A percentile compares a stretch with the other conserved stretches of the same genome.
phyloP scores from a whole-genome alignment of 2,113 vertebrate species.

The Dunckerocampus dactyliophorus region DNA sequence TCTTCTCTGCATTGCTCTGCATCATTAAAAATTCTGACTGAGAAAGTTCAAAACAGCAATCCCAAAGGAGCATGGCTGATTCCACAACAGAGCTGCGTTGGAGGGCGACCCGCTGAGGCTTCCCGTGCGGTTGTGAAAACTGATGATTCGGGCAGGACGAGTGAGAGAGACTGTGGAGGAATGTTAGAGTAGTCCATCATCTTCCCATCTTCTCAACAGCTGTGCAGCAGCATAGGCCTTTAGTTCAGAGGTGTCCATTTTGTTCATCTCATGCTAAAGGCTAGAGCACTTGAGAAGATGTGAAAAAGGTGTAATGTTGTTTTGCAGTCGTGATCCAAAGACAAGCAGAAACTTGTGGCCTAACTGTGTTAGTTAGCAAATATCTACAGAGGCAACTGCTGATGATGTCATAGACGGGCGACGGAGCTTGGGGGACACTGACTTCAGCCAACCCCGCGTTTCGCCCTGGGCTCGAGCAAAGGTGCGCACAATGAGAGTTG shows the following conservation, averaged over 20 bases:
- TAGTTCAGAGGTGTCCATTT: too few relatives aligned
- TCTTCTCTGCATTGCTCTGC: constrained; percentile 41
- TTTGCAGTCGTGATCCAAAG: too few relatives aligned
- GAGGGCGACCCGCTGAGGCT: constrained; percentile 32
- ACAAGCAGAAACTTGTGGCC: too few relatives aligned
- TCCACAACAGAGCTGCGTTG: constrained; percentile 46
- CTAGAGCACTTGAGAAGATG: neutral
- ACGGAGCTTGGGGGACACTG: too few relatives aligned
- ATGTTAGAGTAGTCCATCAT: constrained; percentile 46
- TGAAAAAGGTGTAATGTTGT: too few relatives aligned
- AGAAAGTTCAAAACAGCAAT: constrained; percentile 57
- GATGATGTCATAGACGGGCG: too few relatives aligned
- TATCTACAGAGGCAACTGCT: too few relatives aligned
- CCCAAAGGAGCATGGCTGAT: constrained; percentile 48
- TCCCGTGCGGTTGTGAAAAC: constrained; percentile 34
- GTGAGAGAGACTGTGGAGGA: constrained; percentile 21
- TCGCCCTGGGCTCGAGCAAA: too few relatives aligned
- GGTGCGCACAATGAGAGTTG: too few relatives aligned
- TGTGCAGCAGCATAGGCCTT: constrained; percentile 33
- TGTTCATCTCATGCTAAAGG: constrained; percentile 28
- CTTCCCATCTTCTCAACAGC: constrained; percentile 58
- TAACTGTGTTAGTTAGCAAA: too few relatives aligned
- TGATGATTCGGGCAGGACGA: constrained; percentile 5
- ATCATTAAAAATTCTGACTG: constrained; percentile 62
- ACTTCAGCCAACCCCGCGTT: too few relatives aligned